phyloP scores from a whole-genome alignment of 2,888 invertebrate species.

The Philaethria dido region DNA sequence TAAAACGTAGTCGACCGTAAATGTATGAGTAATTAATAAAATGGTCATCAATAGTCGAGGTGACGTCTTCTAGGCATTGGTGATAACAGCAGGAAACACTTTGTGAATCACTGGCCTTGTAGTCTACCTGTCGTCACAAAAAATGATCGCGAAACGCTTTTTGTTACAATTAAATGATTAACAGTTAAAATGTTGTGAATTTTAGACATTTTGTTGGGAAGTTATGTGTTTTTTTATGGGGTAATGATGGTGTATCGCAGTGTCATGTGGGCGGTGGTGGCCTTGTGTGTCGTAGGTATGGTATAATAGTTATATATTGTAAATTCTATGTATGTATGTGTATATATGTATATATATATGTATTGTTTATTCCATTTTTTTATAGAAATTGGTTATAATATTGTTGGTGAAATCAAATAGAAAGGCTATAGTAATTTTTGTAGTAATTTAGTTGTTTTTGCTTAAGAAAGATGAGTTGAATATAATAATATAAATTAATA shows the following conservation, averaged over 20 bases:
- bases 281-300: constrained; percentile 27
- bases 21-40: constrained; percentile 34
- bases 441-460: no score
- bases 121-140: constrained; percentile 22
- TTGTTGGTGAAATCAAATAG: no score
- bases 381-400: no score
- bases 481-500: no score
- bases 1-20: background rate
- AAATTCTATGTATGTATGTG: no score
- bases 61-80: constrained; percentile 41
- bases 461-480: no score
- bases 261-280: constrained; percentile 24
- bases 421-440: no score
- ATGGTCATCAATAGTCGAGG: constrained; percentile 40
- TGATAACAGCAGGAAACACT: constrained; percentile 46
- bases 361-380: no score
- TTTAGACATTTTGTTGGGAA: background rate
- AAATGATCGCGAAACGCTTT: constrained; percentile 13
- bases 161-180: background rate
- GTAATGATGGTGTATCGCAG: constrained; percentile 10
- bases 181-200: constrained; percentile 3
- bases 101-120: constrained; percentile 61
- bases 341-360: no score
- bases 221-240: constrained; percentile 12
- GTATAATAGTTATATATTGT: no score